Conservation (phyloP, 2,113 vertebrate genomes). For the Mohoua ochrocephala region DNA sequence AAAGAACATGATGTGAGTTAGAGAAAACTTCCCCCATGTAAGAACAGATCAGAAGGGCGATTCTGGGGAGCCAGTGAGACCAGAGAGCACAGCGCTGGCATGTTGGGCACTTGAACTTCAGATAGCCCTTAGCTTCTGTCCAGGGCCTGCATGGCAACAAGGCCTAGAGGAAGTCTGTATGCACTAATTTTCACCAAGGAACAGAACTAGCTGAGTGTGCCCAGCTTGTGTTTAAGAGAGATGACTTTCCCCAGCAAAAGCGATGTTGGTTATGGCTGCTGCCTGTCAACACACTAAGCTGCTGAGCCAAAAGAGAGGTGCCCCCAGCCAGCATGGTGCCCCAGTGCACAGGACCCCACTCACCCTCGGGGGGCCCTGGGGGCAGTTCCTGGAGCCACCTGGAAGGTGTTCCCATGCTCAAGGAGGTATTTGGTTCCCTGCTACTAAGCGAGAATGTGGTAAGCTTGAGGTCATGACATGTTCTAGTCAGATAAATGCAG, state of each 20-base stretch:
- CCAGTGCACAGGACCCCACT: fast-evolving
- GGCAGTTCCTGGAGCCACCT: background rate
- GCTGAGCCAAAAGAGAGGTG: background rate
- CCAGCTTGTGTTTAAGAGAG: background rate
- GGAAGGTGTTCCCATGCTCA: background rate
- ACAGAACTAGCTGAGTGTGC: background rate
- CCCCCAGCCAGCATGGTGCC: fast-evolving
- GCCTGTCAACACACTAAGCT: background rate
- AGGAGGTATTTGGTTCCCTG: fast-evolving
- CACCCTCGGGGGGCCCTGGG: fast-evolving
- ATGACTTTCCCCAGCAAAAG: background rate
- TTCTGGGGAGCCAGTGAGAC: background rate
- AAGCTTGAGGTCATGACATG: no score
- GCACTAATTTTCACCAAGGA: background rate
- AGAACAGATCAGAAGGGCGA: background rate
- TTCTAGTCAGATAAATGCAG: background rate
- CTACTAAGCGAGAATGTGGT: background rate
- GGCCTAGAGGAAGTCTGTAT: background rate
- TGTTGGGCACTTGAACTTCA: background rate
- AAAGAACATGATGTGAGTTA: background rate
- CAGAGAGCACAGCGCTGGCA: background rate
- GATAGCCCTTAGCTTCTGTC: background rate
- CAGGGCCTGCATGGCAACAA: background rate
- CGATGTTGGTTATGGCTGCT: background rate
- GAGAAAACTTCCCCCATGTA: background rate